Base-by-base conservation (phyloP, 2,888 invertebrate genomes). In the Drosophila fungiperda region DNA sequence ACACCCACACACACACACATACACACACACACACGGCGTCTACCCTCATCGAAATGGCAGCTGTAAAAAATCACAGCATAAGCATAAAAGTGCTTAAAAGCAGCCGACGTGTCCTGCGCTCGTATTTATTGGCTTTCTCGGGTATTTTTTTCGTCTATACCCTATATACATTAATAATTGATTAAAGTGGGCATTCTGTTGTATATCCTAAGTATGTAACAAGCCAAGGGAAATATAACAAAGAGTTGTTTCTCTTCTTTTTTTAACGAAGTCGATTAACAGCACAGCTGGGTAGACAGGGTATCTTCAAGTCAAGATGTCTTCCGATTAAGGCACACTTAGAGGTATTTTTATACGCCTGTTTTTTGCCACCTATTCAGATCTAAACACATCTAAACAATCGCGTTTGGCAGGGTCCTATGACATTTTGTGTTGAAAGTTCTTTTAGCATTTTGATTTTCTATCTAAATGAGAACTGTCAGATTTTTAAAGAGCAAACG, bases 41-140 rank as follows among this genome's bases (percentile, higher is more conserved):
- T 55, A 11, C 36, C 33, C 67, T 64, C 69, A 68, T 68, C 74
- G 66, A 81, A 90, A 90, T 86, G 90, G 89, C 90, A 87, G 90
- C 90, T 90, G 87, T 87, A 87, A 87, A 87, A 87, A 90, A 87
- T 90, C 90, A 90, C 89, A 88, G 87, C 87, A 87, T 87, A 90
- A 87, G 87, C 87, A 88, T 86, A 88, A 87, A 85, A 89, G 87
- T 85, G 85, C 85, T 85, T 89, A 85, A 89, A 87, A 89, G 87
- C 87, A 84, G 82, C 66, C 62, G 62, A 62, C 82, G 80, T 87
- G 79, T 80, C 76, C 65, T 87, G 42, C 60, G 68, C 58, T 49
- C 26, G 57, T 58, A 40, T 55, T 55, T 40, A 64, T 65, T 65
- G 48, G 62, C 32, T 26, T 45, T 49, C 48, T 42, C 35, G 15